phyloP scores from a whole-genome alignment of 2,113 vertebrate species.

The Daboia siamensis region DNA sequence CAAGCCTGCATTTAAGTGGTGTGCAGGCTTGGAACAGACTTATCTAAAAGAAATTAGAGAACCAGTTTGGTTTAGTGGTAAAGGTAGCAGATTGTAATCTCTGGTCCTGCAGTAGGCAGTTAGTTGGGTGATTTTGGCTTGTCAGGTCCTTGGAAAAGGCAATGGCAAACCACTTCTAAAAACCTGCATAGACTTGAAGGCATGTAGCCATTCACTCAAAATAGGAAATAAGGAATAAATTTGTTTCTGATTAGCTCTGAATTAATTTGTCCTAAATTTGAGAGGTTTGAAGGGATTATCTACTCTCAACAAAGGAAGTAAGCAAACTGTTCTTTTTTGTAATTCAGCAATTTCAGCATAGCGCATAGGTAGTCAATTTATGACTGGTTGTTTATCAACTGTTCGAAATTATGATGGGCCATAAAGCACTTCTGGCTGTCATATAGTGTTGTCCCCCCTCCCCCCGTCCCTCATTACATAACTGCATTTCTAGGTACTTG shows the following conservation, averaged over 20 bases:
- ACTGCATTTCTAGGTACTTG: background rate
- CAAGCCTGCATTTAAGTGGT: background rate
- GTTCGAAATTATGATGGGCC: too few relatives aligned
- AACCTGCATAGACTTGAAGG: background rate
- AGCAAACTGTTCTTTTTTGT: background rate
- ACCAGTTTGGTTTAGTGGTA: background rate
- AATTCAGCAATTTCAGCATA: background rate
- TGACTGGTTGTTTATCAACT: too few relatives aligned
- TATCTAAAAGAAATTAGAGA: background rate
- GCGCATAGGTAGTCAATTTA: too few relatives aligned
- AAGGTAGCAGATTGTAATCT: background rate
- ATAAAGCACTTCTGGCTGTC: too few relatives aligned
- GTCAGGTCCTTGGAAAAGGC: background rate
- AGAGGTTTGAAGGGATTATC: background rate
- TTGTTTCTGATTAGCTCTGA: background rate
- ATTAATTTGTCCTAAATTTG: background rate
- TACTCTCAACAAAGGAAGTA: background rate
- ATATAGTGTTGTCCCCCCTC: too few relatives aligned
- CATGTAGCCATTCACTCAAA: background rate
- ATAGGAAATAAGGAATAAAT: background rate
- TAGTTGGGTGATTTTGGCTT: background rate
- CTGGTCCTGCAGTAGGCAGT: background rate
- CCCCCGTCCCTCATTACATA: too few relatives aligned
- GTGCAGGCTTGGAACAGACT: background rate
- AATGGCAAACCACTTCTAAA: background rate